Evolutionary conservation across 2,113 vertebrate genomes (phyloP).

Genomic region (Misgurnus mizolepis): DNA sequence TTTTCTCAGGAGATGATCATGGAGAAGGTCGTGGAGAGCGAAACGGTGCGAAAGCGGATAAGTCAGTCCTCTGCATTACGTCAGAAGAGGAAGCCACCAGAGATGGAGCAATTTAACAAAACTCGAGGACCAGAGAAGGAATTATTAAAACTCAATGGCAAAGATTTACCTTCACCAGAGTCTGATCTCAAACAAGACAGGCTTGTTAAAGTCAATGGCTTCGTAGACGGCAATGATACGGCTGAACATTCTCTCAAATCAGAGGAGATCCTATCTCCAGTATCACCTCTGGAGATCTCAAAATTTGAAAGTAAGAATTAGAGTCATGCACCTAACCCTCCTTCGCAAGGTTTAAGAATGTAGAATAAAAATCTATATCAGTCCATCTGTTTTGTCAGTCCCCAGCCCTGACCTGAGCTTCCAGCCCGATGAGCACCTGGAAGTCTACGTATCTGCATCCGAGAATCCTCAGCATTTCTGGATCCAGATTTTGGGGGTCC

Average conservation of each 20-base stretch:
- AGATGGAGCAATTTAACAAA: slow-evolving; percentile 3
- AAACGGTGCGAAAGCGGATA: slow-evolving; percentile 76
- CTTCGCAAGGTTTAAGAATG: neutral
- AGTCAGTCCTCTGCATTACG: slow-evolving; percentile 72
- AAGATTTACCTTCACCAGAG: slow-evolving; percentile 48
- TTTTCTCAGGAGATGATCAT: slow-evolving; percentile 78
- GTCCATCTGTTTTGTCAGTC: slow-evolving; percentile 68
- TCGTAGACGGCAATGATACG: slow-evolving; percentile 28
- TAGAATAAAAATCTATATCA: too few relatives aligned
- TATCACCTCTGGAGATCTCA: slow-evolving; percentile 61
- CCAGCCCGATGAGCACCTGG: slow-evolving; percentile 83
- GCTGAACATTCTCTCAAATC: slow-evolving; percentile 26
- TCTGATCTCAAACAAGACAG: slow-evolving; percentile 56
- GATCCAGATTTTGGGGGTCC: slow-evolving; percentile 87
- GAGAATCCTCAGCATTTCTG: slow-evolving; percentile 89
- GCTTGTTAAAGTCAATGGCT: neutral
- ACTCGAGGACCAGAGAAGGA: slow-evolving; percentile 34
- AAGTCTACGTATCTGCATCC: slow-evolving; percentile 86
- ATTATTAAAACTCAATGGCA: slow-evolving; percentile 42
- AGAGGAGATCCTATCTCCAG: slow-evolving; percentile 51
- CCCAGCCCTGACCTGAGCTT: slow-evolving; percentile 89
- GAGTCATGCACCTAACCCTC: neutral
- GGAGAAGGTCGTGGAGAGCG: slow-evolving; percentile 82
- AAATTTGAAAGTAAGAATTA: slow-evolving; percentile 83
- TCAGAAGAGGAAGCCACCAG: slow-evolving; percentile 69